A percentile compares a stretch with the other conserved stretches of the same genome.
These are phyloP conservation scores for Harpalus rubripes DNA, from an alignment of 2,888 invertebrate genomes.

Conservation along the genomic window DNA sequence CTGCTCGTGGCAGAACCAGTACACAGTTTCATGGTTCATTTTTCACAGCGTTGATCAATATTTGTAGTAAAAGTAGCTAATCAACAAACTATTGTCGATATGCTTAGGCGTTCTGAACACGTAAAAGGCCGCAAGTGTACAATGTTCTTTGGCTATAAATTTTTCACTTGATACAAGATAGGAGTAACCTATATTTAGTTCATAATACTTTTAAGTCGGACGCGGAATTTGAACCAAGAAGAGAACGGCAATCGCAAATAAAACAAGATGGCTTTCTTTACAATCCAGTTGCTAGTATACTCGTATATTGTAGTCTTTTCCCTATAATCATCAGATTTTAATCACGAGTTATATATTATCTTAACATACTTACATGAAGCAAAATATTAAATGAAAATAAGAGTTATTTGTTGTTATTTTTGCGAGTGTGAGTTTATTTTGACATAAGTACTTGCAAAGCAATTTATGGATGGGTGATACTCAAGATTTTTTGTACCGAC, in stretches of 20 bases:
- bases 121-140: not conserved
- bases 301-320: too few species aligned
- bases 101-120: not conserved
- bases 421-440: too few species aligned
- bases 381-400: too few species aligned
- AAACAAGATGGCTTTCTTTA: not conserved
- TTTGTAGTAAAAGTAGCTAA: not conserved
- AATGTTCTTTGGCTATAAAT: not conserved
- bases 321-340: too few species aligned
- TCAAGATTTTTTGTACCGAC: too few species aligned
- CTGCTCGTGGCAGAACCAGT: not conserved
- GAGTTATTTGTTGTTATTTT: too few species aligned
- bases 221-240: not conserved
- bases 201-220: not conserved
- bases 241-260: not conserved
- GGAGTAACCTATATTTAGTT: not conserved
- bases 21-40: not conserved
- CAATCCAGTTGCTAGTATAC: not conserved
- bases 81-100: slow-evolving; percentile 19
- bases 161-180: slow-evolving; percentile 5
- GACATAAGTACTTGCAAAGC: too few species aligned
- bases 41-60: not conserved
- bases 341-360: too few species aligned
- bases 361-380: too few species aligned
- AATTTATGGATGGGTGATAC: too few species aligned